Percentiles rank a stretch among this genome's conserved stretches.
phyloP scores from a whole-genome alignment of 1,140 invertebrate species.

The Macrotrachela quadricornifera region DNA sequence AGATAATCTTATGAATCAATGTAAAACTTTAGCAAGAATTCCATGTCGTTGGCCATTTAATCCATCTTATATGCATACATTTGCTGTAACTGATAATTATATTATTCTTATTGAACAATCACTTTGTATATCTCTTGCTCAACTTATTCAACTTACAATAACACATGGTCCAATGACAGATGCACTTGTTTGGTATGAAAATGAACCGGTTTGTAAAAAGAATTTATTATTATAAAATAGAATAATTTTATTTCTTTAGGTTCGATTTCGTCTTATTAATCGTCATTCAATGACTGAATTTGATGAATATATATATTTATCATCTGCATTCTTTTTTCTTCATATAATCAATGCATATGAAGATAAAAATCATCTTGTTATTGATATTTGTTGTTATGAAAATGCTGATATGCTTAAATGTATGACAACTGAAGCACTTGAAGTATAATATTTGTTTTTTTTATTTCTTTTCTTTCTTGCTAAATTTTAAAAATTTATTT shows the following conservation, averaged over 20 bases:
- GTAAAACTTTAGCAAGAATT: constrained; percentile 36
- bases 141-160: constrained; percentile 33
- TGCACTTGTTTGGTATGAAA: constrained; percentile 29
- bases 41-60: constrained; percentile 49
- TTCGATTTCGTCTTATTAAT: no score
- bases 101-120: constrained; percentile 64
- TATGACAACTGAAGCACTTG: no score
- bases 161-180: constrained; percentile 29
- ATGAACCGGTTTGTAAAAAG: no score
- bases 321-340: constrained; percentile 56
- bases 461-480: no score
- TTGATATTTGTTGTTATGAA: constrained; percentile 61
- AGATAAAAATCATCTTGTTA: constrained; percentile 42
- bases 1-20: no score
- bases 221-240: no score
- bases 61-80: constrained; percentile 67
- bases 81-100: constrained; percentile 58
- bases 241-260: constrained; percentile 7
- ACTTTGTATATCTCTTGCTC: constrained; percentile 41
- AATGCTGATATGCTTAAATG: constrained; percentile 38
- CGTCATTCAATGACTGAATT: no score
- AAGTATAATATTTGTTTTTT: no score
- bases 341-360: constrained; percentile 72
- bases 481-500: no score
- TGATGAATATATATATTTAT: constrained; percentile 24